Evolutionary conservation across 2,797 vertebrate genomes (phyloP).

Genomic region (Graptemys geographica): DNA sequence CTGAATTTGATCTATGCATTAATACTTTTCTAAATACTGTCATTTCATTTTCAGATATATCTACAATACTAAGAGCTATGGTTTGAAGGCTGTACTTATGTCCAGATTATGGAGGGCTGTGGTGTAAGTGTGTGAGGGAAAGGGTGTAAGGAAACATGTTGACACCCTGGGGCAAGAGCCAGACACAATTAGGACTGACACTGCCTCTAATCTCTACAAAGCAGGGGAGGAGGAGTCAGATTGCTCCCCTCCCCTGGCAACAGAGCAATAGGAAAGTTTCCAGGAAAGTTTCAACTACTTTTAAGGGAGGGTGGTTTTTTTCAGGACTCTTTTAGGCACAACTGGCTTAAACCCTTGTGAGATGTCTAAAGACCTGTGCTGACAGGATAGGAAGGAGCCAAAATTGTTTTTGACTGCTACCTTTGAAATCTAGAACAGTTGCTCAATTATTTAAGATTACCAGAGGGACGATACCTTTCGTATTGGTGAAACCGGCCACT

Average conservation of each 20-base stretch:
- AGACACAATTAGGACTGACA: background rate
- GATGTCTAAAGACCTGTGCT: background rate
- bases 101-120: background rate
- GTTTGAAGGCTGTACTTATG: background rate
- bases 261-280: background rate
- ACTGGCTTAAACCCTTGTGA: background rate
- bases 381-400: background rate
- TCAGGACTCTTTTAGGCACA: background rate
- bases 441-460: rapidly evolving
- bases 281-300: background rate
- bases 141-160: background rate
- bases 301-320: background rate
- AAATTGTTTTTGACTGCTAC: background rate
- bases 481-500: constrained; percentile 32
- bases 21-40: background rate
- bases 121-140: background rate
- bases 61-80: background rate
- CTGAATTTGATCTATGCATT: background rate
- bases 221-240: background rate
- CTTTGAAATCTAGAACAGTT: background rate
- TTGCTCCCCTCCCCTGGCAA: background rate
- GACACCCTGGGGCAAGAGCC: background rate
- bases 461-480: background rate
- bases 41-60: background rate
- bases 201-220: background rate